Evolutionary conservation across 92 coral and sea anemone species (phyloP).

Genomic region (Muricea muricata): DNA sequence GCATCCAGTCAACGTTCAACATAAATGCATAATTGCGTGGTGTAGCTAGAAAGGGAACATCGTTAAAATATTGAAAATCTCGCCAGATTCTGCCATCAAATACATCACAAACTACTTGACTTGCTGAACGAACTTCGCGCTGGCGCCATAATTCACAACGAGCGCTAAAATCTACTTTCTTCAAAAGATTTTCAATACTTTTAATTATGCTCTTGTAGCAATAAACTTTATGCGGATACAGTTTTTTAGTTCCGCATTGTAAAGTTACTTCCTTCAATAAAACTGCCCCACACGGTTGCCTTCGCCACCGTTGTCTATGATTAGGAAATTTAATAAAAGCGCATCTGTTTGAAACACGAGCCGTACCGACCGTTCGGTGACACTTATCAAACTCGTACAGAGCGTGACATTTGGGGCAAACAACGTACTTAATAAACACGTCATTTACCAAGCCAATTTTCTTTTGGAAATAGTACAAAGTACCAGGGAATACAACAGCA

Average conservation of each 20-base stretch:
- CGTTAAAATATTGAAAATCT: background rate
- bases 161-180: constrained; percentile 51
- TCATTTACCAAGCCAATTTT: constrained; percentile 67
- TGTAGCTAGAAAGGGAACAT: background rate
- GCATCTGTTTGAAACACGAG: constrained; percentile 48
- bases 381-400: constrained; percentile 74
- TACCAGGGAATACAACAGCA: background rate
- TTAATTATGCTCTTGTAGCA: constrained; percentile 70
- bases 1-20: too few relatives aligned
- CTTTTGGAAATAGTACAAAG: constrained; percentile 54
- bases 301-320: constrained; percentile 67
- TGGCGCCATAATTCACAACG: constrained; percentile 71
- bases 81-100: constrained; percentile 16
- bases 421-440: constrained; percentile 67
- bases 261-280: constrained; percentile 60
- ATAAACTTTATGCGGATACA: constrained; percentile 68
- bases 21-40: too few relatives aligned
- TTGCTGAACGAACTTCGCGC: constrained; percentile 4
- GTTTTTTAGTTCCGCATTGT: constrained; percentile 54
- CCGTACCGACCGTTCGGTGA: constrained; percentile 5
- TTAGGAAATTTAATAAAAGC: constrained; percentile 48
- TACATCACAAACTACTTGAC: background rate
- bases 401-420: constrained; percentile 66
- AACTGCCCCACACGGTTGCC: constrained; percentile 62
- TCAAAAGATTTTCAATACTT: constrained; percentile 42